Percentiles rank a stretch among this genome's conserved stretches.
phyloP scores from a whole-genome alignment of 2,888 invertebrate genomes.

The Calliphora vomitoria region DNA sequence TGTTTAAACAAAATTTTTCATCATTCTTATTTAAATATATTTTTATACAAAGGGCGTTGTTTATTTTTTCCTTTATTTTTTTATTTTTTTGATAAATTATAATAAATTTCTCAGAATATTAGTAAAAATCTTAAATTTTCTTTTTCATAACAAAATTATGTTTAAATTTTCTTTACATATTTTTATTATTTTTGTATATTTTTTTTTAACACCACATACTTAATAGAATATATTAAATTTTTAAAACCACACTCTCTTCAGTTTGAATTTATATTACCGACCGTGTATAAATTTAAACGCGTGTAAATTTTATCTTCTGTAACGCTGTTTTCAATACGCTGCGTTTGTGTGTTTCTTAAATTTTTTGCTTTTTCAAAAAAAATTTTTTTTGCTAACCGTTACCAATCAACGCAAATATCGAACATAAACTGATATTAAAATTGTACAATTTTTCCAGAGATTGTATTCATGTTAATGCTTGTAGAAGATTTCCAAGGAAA shows the following conservation, averaged over 20 bases:
- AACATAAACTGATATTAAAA: slow-evolving; percentile 84
- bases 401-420: slow-evolving; percentile 85
- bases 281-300: slow-evolving; percentile 37
- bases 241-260: background rate
- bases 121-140: background rate
- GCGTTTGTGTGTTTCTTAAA: slow-evolving; percentile 40
- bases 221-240: background rate
- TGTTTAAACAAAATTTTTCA: slow-evolving; percentile 13
- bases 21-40: slow-evolving; percentile 1
- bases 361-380: background rate
- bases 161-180: slow-evolving; percentile 32
- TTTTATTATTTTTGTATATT: slow-evolving; percentile 14
- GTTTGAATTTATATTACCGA: slow-evolving; percentile 38
- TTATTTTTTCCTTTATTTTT: slow-evolving; percentile 42
- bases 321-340: slow-evolving; percentile 29
- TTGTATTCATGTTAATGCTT: slow-evolving; percentile 44
- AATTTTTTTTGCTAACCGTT: slow-evolving; percentile 77
- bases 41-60: slow-evolving; percentile 57
- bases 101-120: background rate
- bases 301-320: slow-evolving; percentile 9
- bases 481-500: slow-evolving; percentile 33
- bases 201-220: background rate
- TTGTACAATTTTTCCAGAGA: slow-evolving; percentile 73
- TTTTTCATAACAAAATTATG: background rate
- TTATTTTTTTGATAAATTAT: slow-evolving; percentile 12